These are phyloP conservation scores for Neodon shergylaensis DNA, from an alignment of 2,113 vertebrate genomes.

Conservation along the genomic window DNA sequence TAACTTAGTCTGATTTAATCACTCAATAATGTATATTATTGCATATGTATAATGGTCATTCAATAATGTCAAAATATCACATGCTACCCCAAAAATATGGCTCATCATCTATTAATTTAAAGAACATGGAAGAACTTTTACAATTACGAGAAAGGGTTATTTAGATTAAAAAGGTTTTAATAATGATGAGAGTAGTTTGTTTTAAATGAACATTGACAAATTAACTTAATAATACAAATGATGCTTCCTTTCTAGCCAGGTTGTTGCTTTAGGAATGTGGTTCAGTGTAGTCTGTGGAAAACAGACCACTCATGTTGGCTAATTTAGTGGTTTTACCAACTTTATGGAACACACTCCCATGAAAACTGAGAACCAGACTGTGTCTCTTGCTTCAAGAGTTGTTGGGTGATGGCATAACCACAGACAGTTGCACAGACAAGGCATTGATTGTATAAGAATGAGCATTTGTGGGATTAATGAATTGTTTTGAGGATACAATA, in stretches of 20 bases:
- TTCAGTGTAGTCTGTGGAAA: neutral
- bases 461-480: neutral
- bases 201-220: constrained; percentile 17
- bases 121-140: neutral
- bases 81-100: neutral
- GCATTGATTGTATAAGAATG: neutral
- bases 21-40: neutral
- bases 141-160: neutral
- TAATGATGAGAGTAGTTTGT: neutral
- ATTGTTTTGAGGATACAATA: neutral
- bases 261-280: neutral
- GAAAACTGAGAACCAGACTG: constrained; percentile 1
- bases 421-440: neutral
- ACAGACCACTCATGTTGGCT: neutral
- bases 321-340: neutral
- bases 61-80: neutral
- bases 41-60: neutral
- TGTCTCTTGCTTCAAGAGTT: neutral
- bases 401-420: neutral
- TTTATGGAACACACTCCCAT: neutral
- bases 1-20: neutral
- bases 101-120: neutral
- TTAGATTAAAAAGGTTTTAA: neutral
- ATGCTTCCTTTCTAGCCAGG: neutral
- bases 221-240: constrained; percentile 1